Evolutionary conservation across 2,113 vertebrate genomes (phyloP).

Genomic region (Tautogolabrus adspersus): DNA sequence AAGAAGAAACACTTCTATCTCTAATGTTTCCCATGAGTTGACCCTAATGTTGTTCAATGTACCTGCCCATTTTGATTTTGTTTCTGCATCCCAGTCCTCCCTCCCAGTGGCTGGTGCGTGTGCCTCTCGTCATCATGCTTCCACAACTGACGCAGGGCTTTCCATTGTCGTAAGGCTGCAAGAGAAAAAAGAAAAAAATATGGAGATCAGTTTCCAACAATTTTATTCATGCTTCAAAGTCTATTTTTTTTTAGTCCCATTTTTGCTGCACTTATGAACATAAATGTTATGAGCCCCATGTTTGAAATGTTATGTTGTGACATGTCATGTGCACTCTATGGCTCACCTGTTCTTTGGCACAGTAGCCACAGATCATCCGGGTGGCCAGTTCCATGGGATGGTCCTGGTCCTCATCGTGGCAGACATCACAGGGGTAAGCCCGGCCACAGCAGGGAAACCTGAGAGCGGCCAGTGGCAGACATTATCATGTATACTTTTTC

Average conservation of each 20-base stretch:
- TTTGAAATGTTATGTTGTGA: too few relatives aligned
- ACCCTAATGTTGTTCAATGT: neutral
- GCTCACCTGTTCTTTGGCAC: constrained; percentile 87
- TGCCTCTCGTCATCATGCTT: constrained; percentile 82
- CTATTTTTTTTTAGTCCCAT: too few relatives aligned
- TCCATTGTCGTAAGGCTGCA: constrained; percentile 80
- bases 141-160: constrained; percentile 84
- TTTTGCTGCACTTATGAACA: too few relatives aligned
- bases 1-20: neutral
- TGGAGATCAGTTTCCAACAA: neutral
- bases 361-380: constrained; percentile 87
- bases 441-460: constrained; percentile 88
- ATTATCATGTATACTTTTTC: neutral
- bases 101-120: constrained; percentile 84
- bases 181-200: neutral
- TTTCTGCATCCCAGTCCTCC: constrained; percentile 87
- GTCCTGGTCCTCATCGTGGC: constrained; percentile 86
- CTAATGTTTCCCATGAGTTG: neutral
- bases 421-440: constrained; percentile 84
- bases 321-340: neutral
- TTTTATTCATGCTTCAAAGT: neutral
- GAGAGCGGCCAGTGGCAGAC: neutral
- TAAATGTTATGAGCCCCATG: too few relatives aligned
- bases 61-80: constrained; percentile 86
- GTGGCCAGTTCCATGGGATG: constrained; percentile 86